These are phyloP conservation scores for Leucozona laternaria DNA, from an alignment of 2,888 invertebrate genomes.

Conservation along the genomic window DNA sequence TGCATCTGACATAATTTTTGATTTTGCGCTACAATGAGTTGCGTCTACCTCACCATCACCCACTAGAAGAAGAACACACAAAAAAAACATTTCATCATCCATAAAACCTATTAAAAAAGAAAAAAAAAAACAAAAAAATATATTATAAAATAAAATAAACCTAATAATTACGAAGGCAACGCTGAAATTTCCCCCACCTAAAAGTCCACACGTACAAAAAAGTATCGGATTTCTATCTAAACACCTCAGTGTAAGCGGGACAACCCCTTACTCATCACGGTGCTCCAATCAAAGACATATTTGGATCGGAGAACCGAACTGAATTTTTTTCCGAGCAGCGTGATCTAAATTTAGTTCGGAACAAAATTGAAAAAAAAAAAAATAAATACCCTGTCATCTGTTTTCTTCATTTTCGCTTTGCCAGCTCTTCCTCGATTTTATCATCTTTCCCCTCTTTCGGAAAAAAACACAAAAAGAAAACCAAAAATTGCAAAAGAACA, in stretches of 20 bases:
- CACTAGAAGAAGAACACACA: neutral
- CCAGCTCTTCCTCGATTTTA: neutral
- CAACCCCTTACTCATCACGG: slow-evolving; percentile 78
- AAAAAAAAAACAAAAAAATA: neutral
- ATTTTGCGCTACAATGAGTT: slow-evolving; percentile 31
- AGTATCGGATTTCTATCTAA: slow-evolving; percentile 83
- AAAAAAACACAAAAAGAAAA: slow-evolving; percentile 32
- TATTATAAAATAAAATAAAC: neutral
- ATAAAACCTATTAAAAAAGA: slow-evolving; percentile 34
- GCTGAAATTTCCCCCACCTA: slow-evolving; percentile 50
- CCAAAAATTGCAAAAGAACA: slow-evolving; percentile 33
- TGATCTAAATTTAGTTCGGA: slow-evolving; percentile 63
- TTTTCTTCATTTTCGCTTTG: slow-evolving; percentile 46
- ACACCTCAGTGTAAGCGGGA: slow-evolving; percentile 81
- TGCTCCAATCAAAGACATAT: slow-evolving; percentile 83
- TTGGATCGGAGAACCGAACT: slow-evolving; percentile 80
- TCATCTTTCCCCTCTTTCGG: neutral
- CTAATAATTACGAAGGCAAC: slow-evolving; percentile 31
- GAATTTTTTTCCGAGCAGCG: slow-evolving; percentile 39
- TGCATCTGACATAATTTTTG: slow-evolving; percentile 53
- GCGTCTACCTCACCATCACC: slow-evolving; percentile 30
- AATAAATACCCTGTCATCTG: slow-evolving; percentile 64
- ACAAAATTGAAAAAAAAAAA: neutral
- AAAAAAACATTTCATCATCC: slow-evolving; percentile 41
- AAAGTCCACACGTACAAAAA: slow-evolving; percentile 68